Base-by-base conservation (phyloP, 2,888 invertebrate species). In the Masnerella sp. region DNA sequence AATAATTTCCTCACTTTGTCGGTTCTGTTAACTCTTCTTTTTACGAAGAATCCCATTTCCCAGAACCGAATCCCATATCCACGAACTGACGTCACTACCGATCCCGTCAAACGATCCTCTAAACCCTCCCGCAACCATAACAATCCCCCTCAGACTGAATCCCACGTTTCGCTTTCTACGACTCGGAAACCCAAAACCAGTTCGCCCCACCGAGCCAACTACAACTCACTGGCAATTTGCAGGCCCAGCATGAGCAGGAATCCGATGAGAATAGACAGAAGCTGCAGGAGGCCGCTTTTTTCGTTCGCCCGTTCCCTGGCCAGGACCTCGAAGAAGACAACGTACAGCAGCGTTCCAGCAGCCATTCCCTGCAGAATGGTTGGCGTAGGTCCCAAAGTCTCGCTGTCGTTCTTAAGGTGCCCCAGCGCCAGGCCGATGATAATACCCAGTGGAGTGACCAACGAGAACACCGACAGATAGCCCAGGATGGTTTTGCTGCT, bases 241-340 rank as follows among this genome's bases (percentile, higher is more conserved):
- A 90, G 88, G 36, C 85, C 88, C 76, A 91, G 88, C 91, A 91
- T 91, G 73, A 90, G 88, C 77, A 87, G 84, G 81, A 91, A 91
- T 52, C 91, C 91, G 12, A 88, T 82, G 69, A 91, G 82, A 72
- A 91, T 91, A 25, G 91, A 90, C 2, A 89, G 78, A 14, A 91
- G 83, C 79, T 91, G 91, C 68, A 89, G 88, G 30, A 91, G 83
- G 9, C 91, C 91, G 67, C 89, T 89, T 78, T 90, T 90, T 30
- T 88, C 88, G 81, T 90, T 91, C 71, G 89, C 89, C 17, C 90
- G 88, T 80, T 94, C 94, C 70, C 93, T 89, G 4, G 93, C 92
- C 11, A 95, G 88, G n/a, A 95, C 92, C 87, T 95, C 95, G 87
- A 95, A 94, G 88, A 94, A 94, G 1, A 94, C 94, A 9, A 95